Conservation (phyloP, 1,140 invertebrate genomes). For the Eubasilissa regina region DNA sequence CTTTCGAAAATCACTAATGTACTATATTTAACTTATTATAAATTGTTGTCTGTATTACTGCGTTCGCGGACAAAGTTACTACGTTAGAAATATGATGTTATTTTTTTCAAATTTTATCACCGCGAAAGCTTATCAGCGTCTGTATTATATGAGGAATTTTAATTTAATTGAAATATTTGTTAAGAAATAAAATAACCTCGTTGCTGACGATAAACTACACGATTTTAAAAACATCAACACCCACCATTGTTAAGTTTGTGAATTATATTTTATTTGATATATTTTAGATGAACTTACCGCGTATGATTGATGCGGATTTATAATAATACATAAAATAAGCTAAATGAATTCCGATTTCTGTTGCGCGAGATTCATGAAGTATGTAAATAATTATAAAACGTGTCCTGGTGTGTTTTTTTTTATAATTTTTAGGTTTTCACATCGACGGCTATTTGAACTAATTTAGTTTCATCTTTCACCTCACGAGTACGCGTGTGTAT, state of each 20-base stretch:
- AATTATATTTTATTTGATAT: background rate
- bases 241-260: constrained; percentile 3
- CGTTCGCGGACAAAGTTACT: background rate
- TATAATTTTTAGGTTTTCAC: no score
- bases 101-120: constrained; percentile 10
- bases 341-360: constrained; percentile 9
- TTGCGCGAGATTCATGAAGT: constrained; percentile 1
- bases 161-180: no score
- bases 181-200: no score
- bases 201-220: background rate
- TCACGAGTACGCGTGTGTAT: no score
- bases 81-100: background rate
- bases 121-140: background rate
- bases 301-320: no score
- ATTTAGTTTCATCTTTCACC: no score
- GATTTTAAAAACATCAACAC: background rate
- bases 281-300: no score
- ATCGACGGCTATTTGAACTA: no score
- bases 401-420: background rate
- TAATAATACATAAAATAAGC: background rate
- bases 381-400: constrained; percentile 27
- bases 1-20: no score
- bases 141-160: background rate
- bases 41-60: no score
- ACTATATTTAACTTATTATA: no score